Evolutionary conservation across 2,888 invertebrate species (phyloP).

Genomic region (Drosophila greeni): DNA sequence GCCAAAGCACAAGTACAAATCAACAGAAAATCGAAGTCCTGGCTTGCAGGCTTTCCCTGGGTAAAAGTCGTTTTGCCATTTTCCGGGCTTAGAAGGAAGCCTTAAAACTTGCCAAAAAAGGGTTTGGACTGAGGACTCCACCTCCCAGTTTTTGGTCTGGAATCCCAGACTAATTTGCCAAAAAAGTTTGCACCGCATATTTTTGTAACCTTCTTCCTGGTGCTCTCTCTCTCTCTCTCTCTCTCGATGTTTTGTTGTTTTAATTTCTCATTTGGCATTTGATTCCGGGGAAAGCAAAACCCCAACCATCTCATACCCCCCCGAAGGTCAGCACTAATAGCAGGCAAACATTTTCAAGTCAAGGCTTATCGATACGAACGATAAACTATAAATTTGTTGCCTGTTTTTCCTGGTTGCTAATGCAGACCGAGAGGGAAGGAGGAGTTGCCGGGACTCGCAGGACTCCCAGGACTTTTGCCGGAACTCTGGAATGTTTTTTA

Average conservation of each 20-base stretch:
- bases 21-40: slow-evolving; percentile 65
- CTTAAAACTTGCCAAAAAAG: slow-evolving; percentile 28
- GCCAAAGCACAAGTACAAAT: slow-evolving; percentile 55
- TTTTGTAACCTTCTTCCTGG: slow-evolving; percentile 66
- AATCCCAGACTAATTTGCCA: slow-evolving; percentile 76
- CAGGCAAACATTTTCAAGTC: slow-evolving; percentile 69
- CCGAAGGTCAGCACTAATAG: slow-evolving; percentile 66
- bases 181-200: slow-evolving; percentile 74
- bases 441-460: not conserved
- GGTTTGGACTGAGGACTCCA: not conserved
- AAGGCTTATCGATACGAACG: slow-evolving; percentile 74
- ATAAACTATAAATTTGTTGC: slow-evolving; percentile 75
- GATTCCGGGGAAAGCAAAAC: slow-evolving; percentile 42
- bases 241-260: slow-evolving; percentile 67
- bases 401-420: slow-evolving; percentile 50
- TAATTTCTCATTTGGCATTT: slow-evolving; percentile 72
- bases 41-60: not conserved
- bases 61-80: slow-evolving; percentile 66
- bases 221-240: too few relatives aligned
- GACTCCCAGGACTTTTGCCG: not conserved
- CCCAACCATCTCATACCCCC: not conserved
- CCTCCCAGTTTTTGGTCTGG: too few relatives aligned
- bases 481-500: slow-evolving; percentile 48
- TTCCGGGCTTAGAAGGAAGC: slow-evolving; percentile 34
- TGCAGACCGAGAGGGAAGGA: slow-evolving; percentile 41